A percentile compares a stretch with the other conserved stretches of the same genome.
phyloP scores from a whole-genome alignment of 2,113 vertebrate genomes.

The Chrysemys picta region DNA sequence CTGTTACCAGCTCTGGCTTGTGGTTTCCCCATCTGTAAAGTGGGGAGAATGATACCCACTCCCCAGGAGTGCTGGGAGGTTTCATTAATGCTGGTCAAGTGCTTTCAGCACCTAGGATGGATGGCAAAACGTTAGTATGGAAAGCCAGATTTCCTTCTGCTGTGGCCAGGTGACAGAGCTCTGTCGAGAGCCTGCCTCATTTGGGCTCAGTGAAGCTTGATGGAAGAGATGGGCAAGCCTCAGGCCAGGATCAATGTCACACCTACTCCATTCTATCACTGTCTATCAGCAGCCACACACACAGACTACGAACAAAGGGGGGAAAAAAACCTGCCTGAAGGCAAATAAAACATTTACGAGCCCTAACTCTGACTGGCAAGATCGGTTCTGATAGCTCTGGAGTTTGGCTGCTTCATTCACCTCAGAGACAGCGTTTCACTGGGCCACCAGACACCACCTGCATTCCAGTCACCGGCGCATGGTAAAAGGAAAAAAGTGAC shows the following conservation, averaged over 20 bases:
- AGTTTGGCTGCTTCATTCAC: neutral
- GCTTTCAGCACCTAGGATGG: neutral
- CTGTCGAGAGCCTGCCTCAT: neutral
- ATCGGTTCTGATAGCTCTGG: neutral
- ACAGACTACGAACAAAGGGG: neutral
- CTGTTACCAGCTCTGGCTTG: neutral
- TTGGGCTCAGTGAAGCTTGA: neutral
- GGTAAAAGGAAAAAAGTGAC: neutral
- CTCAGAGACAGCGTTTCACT: too few relatives aligned
- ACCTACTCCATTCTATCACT: neutral
- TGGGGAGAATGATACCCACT: neutral
- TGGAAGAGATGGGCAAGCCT: neutral
- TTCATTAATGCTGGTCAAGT: neutral
- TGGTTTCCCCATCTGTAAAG: neutral
- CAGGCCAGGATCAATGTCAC: neutral
- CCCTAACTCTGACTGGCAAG: neutral
- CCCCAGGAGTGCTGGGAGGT: neutral
- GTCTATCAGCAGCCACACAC: neutral
- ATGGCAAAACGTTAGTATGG: too few relatives aligned
- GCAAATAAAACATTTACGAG: neutral
- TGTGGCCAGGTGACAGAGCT: neutral
- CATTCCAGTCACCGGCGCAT: too few relatives aligned
- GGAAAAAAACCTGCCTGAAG: neutral
- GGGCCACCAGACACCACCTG: too few relatives aligned
- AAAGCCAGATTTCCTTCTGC: neutral